Base-by-base conservation (phyloP, 2,797 vertebrate genomes). In the Melanotaenia maccullochi region DNA sequence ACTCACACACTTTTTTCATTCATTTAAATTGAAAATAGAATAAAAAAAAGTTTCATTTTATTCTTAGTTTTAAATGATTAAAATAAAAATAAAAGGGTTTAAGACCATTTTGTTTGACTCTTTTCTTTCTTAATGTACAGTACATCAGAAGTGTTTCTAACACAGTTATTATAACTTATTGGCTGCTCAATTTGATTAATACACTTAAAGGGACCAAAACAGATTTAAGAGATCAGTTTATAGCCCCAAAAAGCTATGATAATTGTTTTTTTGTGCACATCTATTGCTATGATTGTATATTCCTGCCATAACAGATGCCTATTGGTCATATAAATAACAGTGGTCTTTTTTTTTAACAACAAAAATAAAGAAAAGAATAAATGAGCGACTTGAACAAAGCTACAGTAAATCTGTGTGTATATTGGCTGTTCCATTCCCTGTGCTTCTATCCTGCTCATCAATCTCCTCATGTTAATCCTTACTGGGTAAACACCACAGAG, bases 391-490 rank as follows among this genome's bases (percentile, higher is more conserved):
- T 52, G 38, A 85, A 60, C 66, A 76, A 72, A 81, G 57, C 47
- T 77, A 51, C 30, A 58, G 25, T 70, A 80, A 79, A 85, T 60
- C 65, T 8, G 4, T 61, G 30, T 62, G 32, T 73, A 33, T 35
- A 47, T n/a, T n/a, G 28, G 55, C 25, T 76, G 60, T 66, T 78
- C 68, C 57, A 63, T 59, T 72, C 64, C 24, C 24, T 63, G 47
- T 51, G 36, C 28, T 56, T 65, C 42, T 61, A 33, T 75, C 42
- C 55, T 73, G 64, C 35, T 57, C 30, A 66, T 76, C 65, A 79
- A 30, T 73, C 71, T 76, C 44, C 40, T 72, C 54, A 47, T 60
- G 62, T 74, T 84, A 83, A 89, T 85, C 81, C 89, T 86, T 75
- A 76, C 65, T 79, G 22, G 61, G 47, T 55, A 75, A 74, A 60